A percentile compares a stretch with the other conserved stretches of the same genome.
Evolutionary conservation across 2,888 invertebrate species (phyloP).

Genomic region (Altica lythri): DNA sequence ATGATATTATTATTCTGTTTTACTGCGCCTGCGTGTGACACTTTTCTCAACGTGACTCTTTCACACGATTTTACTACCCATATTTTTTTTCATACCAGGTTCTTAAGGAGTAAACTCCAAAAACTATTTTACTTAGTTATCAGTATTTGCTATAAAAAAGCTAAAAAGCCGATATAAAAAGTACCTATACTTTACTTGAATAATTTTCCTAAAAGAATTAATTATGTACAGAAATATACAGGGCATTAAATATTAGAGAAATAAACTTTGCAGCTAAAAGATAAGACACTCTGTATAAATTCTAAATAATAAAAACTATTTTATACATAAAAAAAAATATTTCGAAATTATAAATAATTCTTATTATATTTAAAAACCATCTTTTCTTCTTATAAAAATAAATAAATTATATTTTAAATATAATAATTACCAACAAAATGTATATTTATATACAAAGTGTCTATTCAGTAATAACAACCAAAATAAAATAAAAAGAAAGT

Average conservation of each 20-base stretch:
- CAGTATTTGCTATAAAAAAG: too few species aligned
- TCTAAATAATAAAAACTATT: not conserved
- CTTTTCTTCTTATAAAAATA: not conserved
- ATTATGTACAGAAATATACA: conserved; percentile 44
- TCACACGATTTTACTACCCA: too few species aligned
- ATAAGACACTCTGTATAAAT: conserved; percentile 26
- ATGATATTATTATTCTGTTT: too few species aligned
- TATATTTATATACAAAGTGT: conserved; percentile 11
- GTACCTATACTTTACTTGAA: too few species aligned
- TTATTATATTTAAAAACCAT: conserved; percentile 1
- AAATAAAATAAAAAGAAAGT: conserved; percentile 38
- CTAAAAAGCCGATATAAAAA: too few species aligned
- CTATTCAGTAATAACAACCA: conserved; percentile 20
- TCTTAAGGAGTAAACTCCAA: too few species aligned
- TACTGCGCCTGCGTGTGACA: too few species aligned
- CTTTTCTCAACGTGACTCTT: too few species aligned
- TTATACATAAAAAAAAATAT: too few species aligned
- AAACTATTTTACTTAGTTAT: too few species aligned
- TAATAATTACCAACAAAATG: not conserved
- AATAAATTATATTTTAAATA: not conserved
- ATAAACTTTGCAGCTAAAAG: conserved; percentile 32
- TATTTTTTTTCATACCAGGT: too few species aligned
- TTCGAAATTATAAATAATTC: too few species aligned
- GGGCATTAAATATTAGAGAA: conserved; percentile 34
- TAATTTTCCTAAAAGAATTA: conserved; percentile 31